Evolutionary conservation across 2,888 invertebrate genomes (phyloP), one percentile per base, ranked within the genome.

Genomic region (Drosophila borborema): DNA sequence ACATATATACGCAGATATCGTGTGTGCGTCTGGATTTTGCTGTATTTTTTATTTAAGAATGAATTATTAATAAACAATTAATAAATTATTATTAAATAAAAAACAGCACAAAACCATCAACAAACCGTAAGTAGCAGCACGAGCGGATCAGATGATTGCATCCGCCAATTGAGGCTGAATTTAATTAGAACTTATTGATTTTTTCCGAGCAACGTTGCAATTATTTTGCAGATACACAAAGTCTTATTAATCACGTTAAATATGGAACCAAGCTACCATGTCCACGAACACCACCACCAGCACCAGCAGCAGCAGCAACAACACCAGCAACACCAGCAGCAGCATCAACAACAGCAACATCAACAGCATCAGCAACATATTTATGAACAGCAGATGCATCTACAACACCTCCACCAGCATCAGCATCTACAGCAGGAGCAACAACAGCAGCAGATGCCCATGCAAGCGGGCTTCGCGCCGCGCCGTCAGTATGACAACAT

Each of bases 61-160:
- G 84, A 91, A 90, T 91, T 91, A 87, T 85, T 81, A 84, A 91
- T 86, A 69, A 80, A 63, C 51, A 59, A 74, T 90, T 85, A 85
- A 84, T 86, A 85, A 91, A 91, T 92, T 92, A 91, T 91, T 91
- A 90, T 91, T 91, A 91, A 92, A 91, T 91, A 91, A 91, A 92
- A 91, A 87, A 82, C 92, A 89, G 91, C 84, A 81, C 80, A 91
- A 91, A 86, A 83, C 90, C 91, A 77, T 64, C 51, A 77, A 74
- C 66, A 65, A 80, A 74, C 61, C 81, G 91, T 91, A 82, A 89
- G 77, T 80, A 71, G 10, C 10, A 9, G 12, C 2, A 0, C 9
- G 16, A 0, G 3, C 10, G 36, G 6, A 23, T 9, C 2, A 18
- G 16, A 10, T 23, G 1, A n/a, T 12, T 14, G 9, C 9, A 12